Percentiles rank a stretch among this genome's conserved stretches.
phyloP scores from a whole-genome alignment of 2,888 invertebrate species.

The Scaptomyza polygonia region DNA sequence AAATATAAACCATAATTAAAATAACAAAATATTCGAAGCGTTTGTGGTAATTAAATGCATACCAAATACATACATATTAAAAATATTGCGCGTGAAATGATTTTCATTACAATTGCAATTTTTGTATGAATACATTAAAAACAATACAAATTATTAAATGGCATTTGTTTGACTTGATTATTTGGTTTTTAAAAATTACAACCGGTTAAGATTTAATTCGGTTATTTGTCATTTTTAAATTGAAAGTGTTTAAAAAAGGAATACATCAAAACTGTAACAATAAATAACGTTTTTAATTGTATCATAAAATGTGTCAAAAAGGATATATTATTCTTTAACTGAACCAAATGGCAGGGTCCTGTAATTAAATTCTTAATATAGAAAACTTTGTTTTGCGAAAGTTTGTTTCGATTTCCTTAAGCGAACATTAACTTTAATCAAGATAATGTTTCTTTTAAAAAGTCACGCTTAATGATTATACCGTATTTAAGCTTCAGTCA shows the following conservation, averaged over 20 bases:
- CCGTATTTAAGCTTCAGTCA: conserved; percentile 2
- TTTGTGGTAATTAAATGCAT: conserved; percentile 1
- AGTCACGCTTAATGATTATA: neutral
- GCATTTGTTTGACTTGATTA: neutral
- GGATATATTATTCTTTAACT: no score
- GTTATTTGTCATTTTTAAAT: neutral
- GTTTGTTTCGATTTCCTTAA: no score
- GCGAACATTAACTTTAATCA: no score
- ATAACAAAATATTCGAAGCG: neutral
- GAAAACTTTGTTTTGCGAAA: no score
- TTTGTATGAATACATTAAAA: neutral
- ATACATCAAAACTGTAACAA: no score
- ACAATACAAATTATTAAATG: neutral
- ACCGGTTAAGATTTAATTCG: neutral
- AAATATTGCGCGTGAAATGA: conserved; percentile 1
- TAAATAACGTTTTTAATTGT: no score
- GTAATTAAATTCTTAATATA: no score
- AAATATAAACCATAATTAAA: neutral
- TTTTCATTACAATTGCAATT: neutral
- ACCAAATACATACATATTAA: conserved; percentile 4
- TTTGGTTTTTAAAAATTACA: neutral
- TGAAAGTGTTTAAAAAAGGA: neutral
- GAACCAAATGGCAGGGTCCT: no score
- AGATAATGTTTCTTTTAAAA: no score
- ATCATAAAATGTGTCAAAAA: no score